Evolutionary conservation across 2,888 invertebrate genomes (phyloP).

Genomic region (Nemapogon koenigi): DNA sequence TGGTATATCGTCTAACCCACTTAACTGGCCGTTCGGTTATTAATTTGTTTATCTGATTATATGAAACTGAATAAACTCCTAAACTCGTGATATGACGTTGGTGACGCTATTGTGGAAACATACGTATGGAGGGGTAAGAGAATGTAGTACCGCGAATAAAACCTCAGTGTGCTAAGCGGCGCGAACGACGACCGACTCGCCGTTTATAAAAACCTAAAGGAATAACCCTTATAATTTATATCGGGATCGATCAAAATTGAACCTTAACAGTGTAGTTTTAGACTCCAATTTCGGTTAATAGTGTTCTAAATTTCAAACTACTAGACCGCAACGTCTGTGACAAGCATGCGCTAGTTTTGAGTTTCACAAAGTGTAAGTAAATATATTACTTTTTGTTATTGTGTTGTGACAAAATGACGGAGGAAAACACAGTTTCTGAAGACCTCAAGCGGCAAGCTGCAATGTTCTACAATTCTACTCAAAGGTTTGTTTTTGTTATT

Average conservation of each 20-base stretch:
- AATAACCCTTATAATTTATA: background rate
- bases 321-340: too few relatives aligned
- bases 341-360: too few relatives aligned
- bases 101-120: background rate
- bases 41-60: too few relatives aligned
- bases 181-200: constrained; percentile 49
- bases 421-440: constrained; percentile 42
- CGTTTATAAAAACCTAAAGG: constrained; percentile 20
- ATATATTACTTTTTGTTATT: too few relatives aligned
- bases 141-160: constrained; percentile 32
- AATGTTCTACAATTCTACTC: constrained; percentile 53
- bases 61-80: too few relatives aligned
- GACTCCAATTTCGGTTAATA: too few relatives aligned
- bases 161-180: constrained; percentile 42
- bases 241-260: too few relatives aligned
- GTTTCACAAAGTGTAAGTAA: too few relatives aligned
- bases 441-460: constrained; percentile 55
- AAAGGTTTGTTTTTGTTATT: constrained; percentile 38
- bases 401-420: constrained; percentile 25
- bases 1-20: too few relatives aligned
- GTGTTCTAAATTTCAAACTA: too few relatives aligned
- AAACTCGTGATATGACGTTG: background rate
- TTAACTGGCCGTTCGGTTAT: too few relatives aligned
- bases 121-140: constrained; percentile 5
- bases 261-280: too few relatives aligned